Evolutionary conservation across 1,140 invertebrate species (phyloP), one percentile per base, ranked within the genome.

Genomic region (Druon quercuslanigerum): DNA sequence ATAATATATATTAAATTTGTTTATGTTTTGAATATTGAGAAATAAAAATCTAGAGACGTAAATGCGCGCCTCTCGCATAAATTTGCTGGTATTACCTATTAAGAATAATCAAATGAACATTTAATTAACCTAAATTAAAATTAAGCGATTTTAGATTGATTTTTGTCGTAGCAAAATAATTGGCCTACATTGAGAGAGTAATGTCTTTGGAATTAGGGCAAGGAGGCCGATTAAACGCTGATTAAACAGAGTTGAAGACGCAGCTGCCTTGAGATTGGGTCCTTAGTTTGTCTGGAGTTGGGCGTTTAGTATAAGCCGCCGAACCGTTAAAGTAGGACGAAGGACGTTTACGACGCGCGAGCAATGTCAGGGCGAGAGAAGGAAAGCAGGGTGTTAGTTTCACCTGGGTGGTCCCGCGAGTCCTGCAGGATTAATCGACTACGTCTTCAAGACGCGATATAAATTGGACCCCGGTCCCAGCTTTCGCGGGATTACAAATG

Each of bases 401-500:
- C 85, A 86, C 87, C 79, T 91, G 90, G 90, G 90, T 91, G 90
- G 90, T 91, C 90, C 54, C 80, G 83, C 84, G 87, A 85, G 80
- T 87, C 86, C 85, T 76, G 56, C 75, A 89, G 89, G 88, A 91
- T 91, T 91, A 91, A 91, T 91, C 89, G 89, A 79, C 84, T 83
- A 86, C 87, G 85, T 80, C 82, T 78, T 74, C 79, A 79, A 79
- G 85, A 87, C 87, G 88, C 83, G 84, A 89, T 91, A 90, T 91
- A 90, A 91, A 91, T 91, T 90, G 88, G 89, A 83, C 84, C 79
- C 71, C 83, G 74, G 84, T 82, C 81, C 84, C 82, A 82, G 83
- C 85, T 85, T 87, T 86, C 80, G 83, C 84, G 77, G 87, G 86
- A 90, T 91, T 90, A 90, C 86, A 90, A 91, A 90, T 90, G 86